A percentile compares a stretch with the other conserved stretches of the same genome.
These are phyloP conservation scores for Diprion similis DNA, from an alignment of 1,140 invertebrate genomes.

Conservation along the genomic window DNA sequence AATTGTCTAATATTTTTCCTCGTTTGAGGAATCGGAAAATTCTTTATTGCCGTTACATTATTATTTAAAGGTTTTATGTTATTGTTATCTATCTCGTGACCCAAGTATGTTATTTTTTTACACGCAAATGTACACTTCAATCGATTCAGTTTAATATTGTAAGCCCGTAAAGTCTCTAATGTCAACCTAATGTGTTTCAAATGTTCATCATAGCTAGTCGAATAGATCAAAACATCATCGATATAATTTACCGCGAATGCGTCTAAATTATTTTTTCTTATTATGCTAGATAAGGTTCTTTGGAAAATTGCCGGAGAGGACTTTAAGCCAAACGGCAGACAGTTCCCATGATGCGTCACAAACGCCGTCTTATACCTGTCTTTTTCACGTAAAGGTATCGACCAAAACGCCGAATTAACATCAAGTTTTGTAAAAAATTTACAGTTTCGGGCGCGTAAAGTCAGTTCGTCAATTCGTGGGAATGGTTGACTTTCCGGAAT, in stretches of 20 bases:
- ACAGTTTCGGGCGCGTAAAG: slow-evolving; percentile 25
- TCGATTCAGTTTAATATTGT: not conserved
- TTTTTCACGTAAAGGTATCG: slow-evolving; percentile 27
- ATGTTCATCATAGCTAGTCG: not conserved
- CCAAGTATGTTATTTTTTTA: not conserved
- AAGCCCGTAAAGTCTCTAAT: not conserved
- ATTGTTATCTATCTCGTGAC: slow-evolving; percentile 18
- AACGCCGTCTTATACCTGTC: slow-evolving; percentile 2
- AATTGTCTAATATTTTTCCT: slow-evolving; percentile 26
- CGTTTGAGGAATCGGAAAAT: not conserved
- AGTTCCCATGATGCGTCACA: slow-evolving; percentile 6
- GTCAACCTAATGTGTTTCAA: not conserved
- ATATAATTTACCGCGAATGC: not conserved
- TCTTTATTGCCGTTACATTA: not conserved
- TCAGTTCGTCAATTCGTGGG: slow-evolving; percentile 35
- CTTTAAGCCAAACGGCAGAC: not conserved
- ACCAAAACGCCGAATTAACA: slow-evolving; percentile 39
- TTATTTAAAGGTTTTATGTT: not conserved
- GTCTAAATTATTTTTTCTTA: slow-evolving; percentile 5
- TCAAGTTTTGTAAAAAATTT: slow-evolving; percentile 35
- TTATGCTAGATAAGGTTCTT: slow-evolving; percentile 5
- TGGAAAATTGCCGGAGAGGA: slow-evolving; percentile 5
- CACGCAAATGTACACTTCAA: not conserved
- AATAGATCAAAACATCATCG: too few relatives aligned
- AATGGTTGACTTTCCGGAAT: slow-evolving; percentile 39